Percentiles rank a stretch among this genome's conserved stretches.
phyloP scores from a whole-genome alignment of 64 coral and sea anemone genomes.

The Hydrozoanthus tunicans region DNA sequence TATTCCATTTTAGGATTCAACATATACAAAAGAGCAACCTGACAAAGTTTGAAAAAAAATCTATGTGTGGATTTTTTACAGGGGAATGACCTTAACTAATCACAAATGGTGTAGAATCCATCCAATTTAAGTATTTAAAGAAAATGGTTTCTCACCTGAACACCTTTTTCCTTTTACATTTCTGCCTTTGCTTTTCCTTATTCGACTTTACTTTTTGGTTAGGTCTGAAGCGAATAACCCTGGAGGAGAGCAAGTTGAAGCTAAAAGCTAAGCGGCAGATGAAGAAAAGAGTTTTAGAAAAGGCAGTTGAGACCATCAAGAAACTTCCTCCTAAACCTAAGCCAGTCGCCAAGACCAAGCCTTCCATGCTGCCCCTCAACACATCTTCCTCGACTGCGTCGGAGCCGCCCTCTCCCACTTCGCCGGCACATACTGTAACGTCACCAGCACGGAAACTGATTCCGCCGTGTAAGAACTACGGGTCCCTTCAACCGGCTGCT shows the following conservation, averaged over 20 bases:
- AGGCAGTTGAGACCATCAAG: conserved; percentile 81
- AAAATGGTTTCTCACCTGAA: no score
- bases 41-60: no score
- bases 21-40: no score
- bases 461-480: conserved; percentile 79
- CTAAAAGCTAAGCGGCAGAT: conserved; percentile 78
- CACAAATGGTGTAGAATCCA: no score
- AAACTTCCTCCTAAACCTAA: conserved; percentile 85
- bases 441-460: conserved; percentile 97
- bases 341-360: conserved; percentile 63
- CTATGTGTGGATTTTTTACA: no score
- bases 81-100: no score
- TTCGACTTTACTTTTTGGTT: neutral
- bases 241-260: conserved; percentile 72
- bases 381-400: conserved; percentile 36
- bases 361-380: conserved; percentile 63
- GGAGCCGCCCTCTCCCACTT: conserved; percentile 63
- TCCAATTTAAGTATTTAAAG: no score
- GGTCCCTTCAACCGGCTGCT: conserved; percentile 65
- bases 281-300: conserved; percentile 77
- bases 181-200: neutral
- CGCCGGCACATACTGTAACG: conserved; percentile 68
- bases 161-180: neutral
- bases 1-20: no score
- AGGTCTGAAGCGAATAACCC: conserved; percentile 81